phyloP scores from a whole-genome alignment of 2,113 vertebrate genomes.

The Menura novaehollandiae region DNA sequence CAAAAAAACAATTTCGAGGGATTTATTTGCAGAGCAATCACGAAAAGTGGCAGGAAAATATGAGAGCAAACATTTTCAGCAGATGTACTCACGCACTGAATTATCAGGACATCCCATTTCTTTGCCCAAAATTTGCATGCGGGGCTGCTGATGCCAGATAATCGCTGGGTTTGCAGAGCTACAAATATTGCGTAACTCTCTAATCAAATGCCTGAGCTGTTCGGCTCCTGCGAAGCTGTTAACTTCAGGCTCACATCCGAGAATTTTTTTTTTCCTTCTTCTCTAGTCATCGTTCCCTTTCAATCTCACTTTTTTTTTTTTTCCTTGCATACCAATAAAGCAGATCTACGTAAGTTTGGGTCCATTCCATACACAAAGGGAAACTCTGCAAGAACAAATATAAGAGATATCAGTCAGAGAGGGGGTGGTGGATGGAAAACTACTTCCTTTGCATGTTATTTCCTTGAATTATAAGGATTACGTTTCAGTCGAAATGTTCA shows the following conservation, averaged over 20 bases:
- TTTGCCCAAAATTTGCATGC: not conserved
- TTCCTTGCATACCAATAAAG: not conserved
- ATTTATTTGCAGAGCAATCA: not conserved
- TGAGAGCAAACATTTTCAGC: not conserved
- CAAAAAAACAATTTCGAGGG: not conserved
- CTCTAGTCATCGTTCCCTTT: not conserved
- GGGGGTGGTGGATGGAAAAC: not conserved
- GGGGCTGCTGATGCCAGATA: not conserved
- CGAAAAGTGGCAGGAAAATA: not conserved
- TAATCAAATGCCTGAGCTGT: not conserved
- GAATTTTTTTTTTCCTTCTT: not conserved
- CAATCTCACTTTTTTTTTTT: not conserved
- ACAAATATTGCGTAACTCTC: slow-evolving; percentile 15
- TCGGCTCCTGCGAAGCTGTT: not conserved
- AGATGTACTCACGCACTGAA: not conserved
- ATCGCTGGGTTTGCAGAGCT: not conserved
- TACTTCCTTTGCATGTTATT: slow-evolving; percentile 28
- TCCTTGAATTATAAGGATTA: slow-evolving; percentile 46
- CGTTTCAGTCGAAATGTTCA: not conserved
- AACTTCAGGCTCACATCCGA: not conserved
- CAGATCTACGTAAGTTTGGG: slow-evolving; percentile 30
- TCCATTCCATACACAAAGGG: slow-evolving; percentile 30
- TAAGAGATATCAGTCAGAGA: not conserved
- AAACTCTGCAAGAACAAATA: slow-evolving; percentile 47
- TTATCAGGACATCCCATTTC: not conserved